A percentile compares a stretch with the other conserved stretches of the same genome.
These are phyloP conservation scores for Mellivora capensis DNA, from an alignment of 2,113 vertebrate species.

Conservation along the genomic window DNA sequence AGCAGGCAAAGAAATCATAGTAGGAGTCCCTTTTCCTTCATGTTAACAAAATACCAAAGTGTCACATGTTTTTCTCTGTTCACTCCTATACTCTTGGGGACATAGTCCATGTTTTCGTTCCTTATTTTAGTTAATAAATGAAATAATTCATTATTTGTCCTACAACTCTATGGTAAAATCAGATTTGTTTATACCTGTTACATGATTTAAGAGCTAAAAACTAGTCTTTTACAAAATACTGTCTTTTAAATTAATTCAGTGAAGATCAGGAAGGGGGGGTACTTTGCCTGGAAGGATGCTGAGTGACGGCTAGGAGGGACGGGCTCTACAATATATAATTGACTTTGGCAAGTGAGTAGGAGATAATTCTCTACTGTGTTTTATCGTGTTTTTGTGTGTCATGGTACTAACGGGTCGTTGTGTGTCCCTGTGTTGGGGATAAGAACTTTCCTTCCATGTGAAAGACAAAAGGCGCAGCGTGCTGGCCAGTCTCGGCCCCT, in stretches of 20 bases:
- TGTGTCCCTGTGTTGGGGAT: background rate
- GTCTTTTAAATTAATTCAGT: background rate
- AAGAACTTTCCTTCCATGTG: background rate
- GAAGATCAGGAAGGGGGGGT: background rate
- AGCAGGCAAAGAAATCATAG: background rate
- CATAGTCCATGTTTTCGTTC: background rate
- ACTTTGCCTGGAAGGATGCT: background rate
- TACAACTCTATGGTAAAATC: background rate
- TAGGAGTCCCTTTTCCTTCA: background rate
- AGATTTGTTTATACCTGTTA: background rate
- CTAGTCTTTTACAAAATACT: background rate
- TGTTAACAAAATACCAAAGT: background rate
- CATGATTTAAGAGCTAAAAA: background rate
- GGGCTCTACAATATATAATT: background rate
- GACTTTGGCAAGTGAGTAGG: background rate
- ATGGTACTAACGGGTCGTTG: too few species aligned
- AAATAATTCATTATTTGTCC: background rate
- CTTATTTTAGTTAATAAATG: background rate
- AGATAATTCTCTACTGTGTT: background rate
- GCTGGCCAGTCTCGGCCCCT: background rate
- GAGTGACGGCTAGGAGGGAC: background rate
- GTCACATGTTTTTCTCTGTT: background rate
- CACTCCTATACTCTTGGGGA: background rate
- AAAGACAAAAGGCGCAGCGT: background rate
- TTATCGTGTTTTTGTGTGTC: background rate